Evolutionary conservation across 2,888 invertebrate species (phyloP).

Genomic region (Punctoribates punctum): DNA sequence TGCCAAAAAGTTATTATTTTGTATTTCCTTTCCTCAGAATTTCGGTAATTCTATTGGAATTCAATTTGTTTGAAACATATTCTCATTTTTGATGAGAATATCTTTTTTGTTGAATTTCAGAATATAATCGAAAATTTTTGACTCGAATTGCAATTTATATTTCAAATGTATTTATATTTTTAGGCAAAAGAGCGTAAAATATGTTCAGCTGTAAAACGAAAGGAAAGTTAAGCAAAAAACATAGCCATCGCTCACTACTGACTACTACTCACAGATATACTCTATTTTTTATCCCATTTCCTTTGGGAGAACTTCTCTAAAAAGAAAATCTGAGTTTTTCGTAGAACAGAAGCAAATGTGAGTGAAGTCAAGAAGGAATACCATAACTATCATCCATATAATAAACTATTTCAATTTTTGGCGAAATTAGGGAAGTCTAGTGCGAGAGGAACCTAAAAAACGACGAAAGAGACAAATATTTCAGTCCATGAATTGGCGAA

Average conservation of each 20-base stretch:
- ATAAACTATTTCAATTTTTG: neutral
- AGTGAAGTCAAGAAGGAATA: neutral
- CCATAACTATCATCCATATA: constrained; percentile 4
- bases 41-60: neutral
- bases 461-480: constrained; percentile 6
- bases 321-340: constrained; percentile 26
- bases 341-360: neutral
- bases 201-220: neutral
- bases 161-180: neutral
- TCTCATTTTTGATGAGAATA: no score
- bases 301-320: constrained; percentile 17
- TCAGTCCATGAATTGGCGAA: constrained; percentile 25
- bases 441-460: neutral
- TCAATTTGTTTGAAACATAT: neutral
- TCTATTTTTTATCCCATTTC: constrained; percentile 34
- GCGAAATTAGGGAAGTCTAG: constrained; percentile 11
- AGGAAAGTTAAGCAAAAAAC: constrained; percentile 7
- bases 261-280: neutral
- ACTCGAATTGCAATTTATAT: constrained; percentile 1
- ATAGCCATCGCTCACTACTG: neutral
- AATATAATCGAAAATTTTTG: no score
- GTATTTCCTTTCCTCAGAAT: neutral
- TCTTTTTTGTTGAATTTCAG: no score
- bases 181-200: neutral
- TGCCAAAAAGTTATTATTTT: neutral